A percentile compares a stretch with the other conserved stretches of the same genome.
These are phyloP conservation scores for Haliclystus octoradiatus DNA, from an alignment of 30 jellyfish, hydroid and myxozoan genomes.

Conservation along the genomic window DNA sequence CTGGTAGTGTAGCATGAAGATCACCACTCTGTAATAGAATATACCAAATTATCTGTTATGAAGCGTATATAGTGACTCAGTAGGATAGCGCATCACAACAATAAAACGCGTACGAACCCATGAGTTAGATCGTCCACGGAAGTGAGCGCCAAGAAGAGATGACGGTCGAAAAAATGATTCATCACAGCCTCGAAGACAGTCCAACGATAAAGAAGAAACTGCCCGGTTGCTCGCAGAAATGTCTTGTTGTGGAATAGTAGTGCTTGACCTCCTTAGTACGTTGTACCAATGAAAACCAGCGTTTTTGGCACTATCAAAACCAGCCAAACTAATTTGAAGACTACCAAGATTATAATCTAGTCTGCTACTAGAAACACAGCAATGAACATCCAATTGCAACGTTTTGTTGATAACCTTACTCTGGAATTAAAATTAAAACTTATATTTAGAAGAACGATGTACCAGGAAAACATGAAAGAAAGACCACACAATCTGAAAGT, in stretches of 20 bases:
- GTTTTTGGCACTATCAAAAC: conserved; percentile 42
- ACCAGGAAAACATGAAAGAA: not conserved
- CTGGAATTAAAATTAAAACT: conserved; percentile 4
- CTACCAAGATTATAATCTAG: conserved; percentile 47
- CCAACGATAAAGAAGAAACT: conserved; percentile 27
- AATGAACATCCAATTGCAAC: conserved; percentile 25
- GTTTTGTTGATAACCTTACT: conserved; percentile 27
- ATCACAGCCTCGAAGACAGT: conserved; percentile 15
- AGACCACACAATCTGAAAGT: not conserved
- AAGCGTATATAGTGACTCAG: no score
- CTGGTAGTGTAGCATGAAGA: not conserved
- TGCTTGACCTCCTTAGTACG: conserved; percentile 51
- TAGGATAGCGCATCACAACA: not conserved
- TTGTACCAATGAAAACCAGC: conserved; percentile 83
- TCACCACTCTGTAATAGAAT: not conserved
- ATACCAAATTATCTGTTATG: no score
- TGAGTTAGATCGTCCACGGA: conserved; percentile 47
- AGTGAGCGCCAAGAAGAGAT: not conserved
- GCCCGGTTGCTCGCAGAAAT: conserved; percentile 39
- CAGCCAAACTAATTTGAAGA: conserved; percentile 53
- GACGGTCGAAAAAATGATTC: not conserved
- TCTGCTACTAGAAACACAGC: not conserved
- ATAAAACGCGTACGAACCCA: conserved; percentile 28
- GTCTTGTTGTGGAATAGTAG: no score
- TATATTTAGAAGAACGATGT: no score